These are phyloP conservation scores for Synergus umbraculus DNA, from an alignment of 2,888 invertebrate genomes.

Conservation along the genomic window DNA sequence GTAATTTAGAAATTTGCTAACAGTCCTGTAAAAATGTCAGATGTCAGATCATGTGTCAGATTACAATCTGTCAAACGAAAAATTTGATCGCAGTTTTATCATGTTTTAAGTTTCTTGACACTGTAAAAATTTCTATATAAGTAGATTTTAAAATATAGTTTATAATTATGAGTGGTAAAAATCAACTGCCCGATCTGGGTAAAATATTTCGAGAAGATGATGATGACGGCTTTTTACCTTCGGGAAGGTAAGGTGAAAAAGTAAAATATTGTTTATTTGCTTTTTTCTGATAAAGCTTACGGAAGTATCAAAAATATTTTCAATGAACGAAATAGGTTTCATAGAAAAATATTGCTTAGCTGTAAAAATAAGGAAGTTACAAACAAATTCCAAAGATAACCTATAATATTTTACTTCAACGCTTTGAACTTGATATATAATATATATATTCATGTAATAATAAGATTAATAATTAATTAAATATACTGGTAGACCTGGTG, in stretches of 20 bases:
- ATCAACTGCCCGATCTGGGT: slow-evolving; percentile 67
- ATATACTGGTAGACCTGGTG: not conserved
- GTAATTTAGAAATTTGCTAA: slow-evolving; percentile 7
- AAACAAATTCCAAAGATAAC: slow-evolving; percentile 6
- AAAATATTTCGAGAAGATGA: slow-evolving; percentile 70
- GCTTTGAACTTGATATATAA: not conserved
- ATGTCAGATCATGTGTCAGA: not conserved
- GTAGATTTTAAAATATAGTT: not conserved
- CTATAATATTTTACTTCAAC: not conserved
- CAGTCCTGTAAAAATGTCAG: not conserved
- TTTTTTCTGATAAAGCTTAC: not conserved
- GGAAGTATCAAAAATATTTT: not conserved
- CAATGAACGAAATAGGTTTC: not conserved
- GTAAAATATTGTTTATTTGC: slow-evolving; percentile 6
- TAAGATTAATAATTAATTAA: not conserved
- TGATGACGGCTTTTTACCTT: slow-evolving; percentile 66
- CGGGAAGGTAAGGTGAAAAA: slow-evolving; percentile 63
- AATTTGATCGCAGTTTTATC: not conserved
- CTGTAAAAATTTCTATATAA: not conserved
- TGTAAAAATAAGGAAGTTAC: not conserved
- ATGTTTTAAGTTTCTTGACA: not conserved
- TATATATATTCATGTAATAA: not conserved
- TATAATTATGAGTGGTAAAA: slow-evolving; percentile 60
- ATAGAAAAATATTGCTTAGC: no score
- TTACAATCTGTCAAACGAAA: not conserved